Conservation (phyloP, 2,888 invertebrate species). For the Drosophila quasianomalipes region DNA sequence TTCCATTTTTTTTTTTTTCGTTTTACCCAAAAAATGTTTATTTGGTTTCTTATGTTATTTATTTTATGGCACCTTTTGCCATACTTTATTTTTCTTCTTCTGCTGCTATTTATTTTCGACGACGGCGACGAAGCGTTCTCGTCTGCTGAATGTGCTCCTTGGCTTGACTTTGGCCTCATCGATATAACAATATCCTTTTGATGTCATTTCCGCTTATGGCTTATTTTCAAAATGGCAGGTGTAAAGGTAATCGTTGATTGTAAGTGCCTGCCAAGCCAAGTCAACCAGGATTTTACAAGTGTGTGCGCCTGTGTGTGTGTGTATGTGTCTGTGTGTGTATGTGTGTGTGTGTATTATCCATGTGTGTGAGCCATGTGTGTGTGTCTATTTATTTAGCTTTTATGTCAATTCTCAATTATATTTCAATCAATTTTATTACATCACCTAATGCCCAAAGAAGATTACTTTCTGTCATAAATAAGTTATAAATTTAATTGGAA, state of each 20-base stretch:
- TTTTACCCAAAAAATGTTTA: conserved; percentile 69
- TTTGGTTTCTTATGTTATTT: conserved; percentile 79
- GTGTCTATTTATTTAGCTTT: conserved; percentile 66
- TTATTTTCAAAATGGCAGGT: conserved; percentile 81
- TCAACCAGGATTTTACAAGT: conserved; percentile 65
- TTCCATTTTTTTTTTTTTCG: conserved; percentile 19
- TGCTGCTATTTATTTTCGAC: conserved; percentile 59
- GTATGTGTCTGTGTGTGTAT: conserved; percentile 9
- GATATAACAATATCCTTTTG: conserved; percentile 80
- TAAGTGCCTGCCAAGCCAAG: conserved; percentile 72
- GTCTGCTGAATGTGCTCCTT: conserved; percentile 38
- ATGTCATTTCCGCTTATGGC: conserved; percentile 81
- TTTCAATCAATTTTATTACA: conserved; percentile 81
- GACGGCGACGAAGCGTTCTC: conserved; percentile 8
- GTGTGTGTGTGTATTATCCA: conserved; percentile 18
- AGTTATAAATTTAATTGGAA: conserved; percentile 78
- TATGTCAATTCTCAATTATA: conserved; percentile 81
- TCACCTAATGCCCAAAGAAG: conserved; percentile 76
- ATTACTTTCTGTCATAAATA: conserved; percentile 72
- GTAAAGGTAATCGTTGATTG: conserved; percentile 81
- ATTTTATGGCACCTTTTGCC: conserved; percentile 80
- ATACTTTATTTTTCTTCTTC: conserved; percentile 64
- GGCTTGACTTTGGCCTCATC: conserved; percentile 62
- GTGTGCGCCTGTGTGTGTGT: conserved; percentile 17
- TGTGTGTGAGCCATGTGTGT: conserved; percentile 2